These are phyloP conservation scores for Thripadectes ignobilis DNA, from an alignment of 2,797 vertebrate genomes.

Conservation along the genomic window DNA sequence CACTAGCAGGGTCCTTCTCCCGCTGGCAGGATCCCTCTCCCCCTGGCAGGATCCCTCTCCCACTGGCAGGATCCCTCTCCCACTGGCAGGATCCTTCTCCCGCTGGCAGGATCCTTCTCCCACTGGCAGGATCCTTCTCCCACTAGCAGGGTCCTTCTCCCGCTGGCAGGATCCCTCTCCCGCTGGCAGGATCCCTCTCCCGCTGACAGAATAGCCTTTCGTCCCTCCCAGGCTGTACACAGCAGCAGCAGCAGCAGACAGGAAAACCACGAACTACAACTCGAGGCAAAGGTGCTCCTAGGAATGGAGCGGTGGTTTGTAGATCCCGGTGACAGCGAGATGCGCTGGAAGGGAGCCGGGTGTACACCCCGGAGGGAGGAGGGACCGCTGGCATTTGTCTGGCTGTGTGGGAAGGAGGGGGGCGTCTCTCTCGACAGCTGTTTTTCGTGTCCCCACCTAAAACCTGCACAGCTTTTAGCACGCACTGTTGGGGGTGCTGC, in stretches of 20 bases:
- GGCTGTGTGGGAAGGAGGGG: not conserved
- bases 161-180: not conserved
- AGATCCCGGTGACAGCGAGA: not conserved
- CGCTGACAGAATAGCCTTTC: not conserved
- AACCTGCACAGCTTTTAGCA: not conserved
- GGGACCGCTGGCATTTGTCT: not conserved
- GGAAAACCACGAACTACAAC: not conserved
- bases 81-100: not conserved
- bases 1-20: too few relatives aligned
- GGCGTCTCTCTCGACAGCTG: not conserved
- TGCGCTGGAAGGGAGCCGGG: accelerated
- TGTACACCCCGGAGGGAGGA: accelerated
- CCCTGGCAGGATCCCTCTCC: not conserved
- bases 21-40: not conserved
- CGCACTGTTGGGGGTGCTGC: accelerated
- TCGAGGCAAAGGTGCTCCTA: not conserved
- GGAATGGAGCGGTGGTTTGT: not conserved
- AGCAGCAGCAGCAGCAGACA: not conserved
- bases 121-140: not conserved
- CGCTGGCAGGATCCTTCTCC: not conserved
- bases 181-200: not conserved
- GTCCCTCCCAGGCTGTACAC: not conserved
- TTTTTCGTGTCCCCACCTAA: not conserved
- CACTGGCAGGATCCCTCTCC: not conserved
- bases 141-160: not conserved